These are phyloP conservation scores for Pseudocheirus occidentalis DNA, from an alignment of 2,797 vertebrate genomes.

Conservation along the genomic window DNA sequence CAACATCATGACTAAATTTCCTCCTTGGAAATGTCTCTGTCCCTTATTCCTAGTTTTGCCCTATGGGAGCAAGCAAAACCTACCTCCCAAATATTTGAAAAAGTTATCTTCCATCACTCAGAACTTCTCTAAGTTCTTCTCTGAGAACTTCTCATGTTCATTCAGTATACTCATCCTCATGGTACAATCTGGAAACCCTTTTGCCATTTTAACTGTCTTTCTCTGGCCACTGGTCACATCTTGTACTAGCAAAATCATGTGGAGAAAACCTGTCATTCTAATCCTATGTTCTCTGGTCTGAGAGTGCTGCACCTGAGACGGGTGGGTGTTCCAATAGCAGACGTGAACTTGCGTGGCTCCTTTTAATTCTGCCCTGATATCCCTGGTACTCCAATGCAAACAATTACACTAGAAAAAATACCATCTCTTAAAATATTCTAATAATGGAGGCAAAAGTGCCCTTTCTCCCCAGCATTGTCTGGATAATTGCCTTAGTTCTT, in stretches of 20 bases:
- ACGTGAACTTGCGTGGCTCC: not conserved
- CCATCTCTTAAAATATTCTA: constrained; percentile 2
- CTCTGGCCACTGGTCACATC: not conserved
- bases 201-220: not conserved
- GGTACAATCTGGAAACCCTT: not conserved
- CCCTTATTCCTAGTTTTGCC: not conserved
- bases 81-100: not conserved
- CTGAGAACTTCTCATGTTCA: not conserved
- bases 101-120: not conserved
- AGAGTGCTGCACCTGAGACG: no score
- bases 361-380: not conserved
- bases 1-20: not conserved
- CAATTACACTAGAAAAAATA: not conserved
- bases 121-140: not conserved
- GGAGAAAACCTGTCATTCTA: not conserved
- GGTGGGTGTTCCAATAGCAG: not conserved
- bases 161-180: not conserved
- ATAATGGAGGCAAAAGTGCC: not conserved
- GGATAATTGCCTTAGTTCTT: not conserved
- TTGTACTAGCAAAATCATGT: not conserved
- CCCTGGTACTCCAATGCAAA: not conserved
- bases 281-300: not conserved
- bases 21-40: not conserved
- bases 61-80: not conserved
- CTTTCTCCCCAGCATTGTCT: not conserved